A percentile compares a stretch with the other conserved stretches of the same genome.
phyloP scores from a whole-genome alignment of 2,113 vertebrate genomes.

The Sinocyclocheilus anshuiensis region DNA sequence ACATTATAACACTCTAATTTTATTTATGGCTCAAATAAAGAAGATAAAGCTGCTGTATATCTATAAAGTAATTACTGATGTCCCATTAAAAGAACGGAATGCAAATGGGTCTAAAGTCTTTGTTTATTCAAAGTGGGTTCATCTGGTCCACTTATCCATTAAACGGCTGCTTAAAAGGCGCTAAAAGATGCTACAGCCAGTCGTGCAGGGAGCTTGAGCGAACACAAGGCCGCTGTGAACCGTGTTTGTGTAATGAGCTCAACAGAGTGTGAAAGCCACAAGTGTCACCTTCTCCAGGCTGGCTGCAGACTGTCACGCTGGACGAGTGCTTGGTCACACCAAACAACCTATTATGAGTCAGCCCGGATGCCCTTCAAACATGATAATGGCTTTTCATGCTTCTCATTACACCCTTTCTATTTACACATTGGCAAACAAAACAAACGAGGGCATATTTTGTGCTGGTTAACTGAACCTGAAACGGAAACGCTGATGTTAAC shows the following conservation, averaged over 20 bases:
- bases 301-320: not conserved
- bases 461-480: not conserved
- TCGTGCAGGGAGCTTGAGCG: conserved; percentile 9
- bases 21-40: not conserved
- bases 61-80: not conserved
- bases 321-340: conserved; percentile 25
- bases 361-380: conserved; percentile 32
- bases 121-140: not conserved
- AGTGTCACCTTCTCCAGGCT: not conserved
- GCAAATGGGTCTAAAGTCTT: not conserved
- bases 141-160: not conserved
- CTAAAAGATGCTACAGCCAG: not conserved
- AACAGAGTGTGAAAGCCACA: conserved; percentile 29
- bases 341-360: not conserved
- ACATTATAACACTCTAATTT: not conserved
- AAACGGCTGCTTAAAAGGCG: not conserved
- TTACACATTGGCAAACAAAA: conserved; percentile 16
- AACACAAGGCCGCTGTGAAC: not conserved
- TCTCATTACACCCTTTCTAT: not conserved
- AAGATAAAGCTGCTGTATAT: not conserved
- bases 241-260: conserved; percentile 1
- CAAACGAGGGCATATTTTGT: conserved; percentile 17
- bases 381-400: conserved; percentile 44
- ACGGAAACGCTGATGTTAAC: not conserved
- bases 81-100: not conserved